These are phyloP conservation scores for Phymatocera aterrima DNA, from an alignment of 2,888 invertebrate species.

Conservation along the genomic window DNA sequence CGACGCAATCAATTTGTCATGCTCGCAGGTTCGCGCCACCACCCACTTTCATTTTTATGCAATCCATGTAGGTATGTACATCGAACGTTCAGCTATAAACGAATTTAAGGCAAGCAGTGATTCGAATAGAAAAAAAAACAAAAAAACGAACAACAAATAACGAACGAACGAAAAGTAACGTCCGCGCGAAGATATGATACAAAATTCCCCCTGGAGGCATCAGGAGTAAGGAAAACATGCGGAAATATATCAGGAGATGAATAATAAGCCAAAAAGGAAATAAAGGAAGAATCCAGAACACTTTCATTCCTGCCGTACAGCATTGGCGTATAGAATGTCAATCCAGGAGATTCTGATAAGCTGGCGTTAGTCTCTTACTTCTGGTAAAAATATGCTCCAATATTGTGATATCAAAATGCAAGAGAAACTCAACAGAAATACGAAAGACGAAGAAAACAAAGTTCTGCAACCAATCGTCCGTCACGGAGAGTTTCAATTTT, in stretches of 20 bases:
- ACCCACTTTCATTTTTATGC: conserved; percentile 44
- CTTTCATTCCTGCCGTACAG: background rate
- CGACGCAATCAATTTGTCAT: conserved; percentile 5
- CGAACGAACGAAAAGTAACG: background rate
- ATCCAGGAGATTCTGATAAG: background rate
- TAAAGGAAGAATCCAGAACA: conserved; percentile 20
- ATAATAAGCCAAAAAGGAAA: background rate
- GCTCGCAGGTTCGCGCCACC: background rate
- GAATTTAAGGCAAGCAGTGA: no score
- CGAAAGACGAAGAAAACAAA: no score
- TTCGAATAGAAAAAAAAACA: background rate
- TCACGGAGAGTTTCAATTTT: background rate
- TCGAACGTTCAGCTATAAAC: background rate
- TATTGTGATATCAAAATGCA: background rate
- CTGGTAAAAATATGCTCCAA: background rate
- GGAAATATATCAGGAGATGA: background rate
- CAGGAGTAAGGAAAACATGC: background rate
- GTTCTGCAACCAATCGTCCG: background rate
- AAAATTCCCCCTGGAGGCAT: conserved; percentile 17
- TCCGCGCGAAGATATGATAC: background rate
- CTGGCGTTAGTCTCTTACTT: background rate
- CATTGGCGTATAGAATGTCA: conserved; percentile 13
- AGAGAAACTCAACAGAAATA: background rate
- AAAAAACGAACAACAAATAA: background rate
- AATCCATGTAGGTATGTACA: conserved; percentile 7